Evolutionary conservation across 2,888 invertebrate species (phyloP).

Genomic region (Therioaphis trifolii): DNA sequence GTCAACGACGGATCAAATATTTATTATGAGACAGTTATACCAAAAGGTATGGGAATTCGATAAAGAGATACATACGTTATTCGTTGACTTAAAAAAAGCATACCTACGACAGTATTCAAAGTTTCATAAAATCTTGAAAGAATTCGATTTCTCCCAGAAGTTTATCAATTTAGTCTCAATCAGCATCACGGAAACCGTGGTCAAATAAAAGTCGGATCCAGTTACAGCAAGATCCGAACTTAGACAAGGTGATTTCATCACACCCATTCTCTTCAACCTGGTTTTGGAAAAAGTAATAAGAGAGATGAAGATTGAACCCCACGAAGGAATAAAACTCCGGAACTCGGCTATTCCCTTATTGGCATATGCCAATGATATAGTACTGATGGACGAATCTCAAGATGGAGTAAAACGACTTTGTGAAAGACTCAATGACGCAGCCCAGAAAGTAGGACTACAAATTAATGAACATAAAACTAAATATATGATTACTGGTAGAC

Average conservation of each 20-base stretch:
- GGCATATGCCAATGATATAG: too few species aligned
- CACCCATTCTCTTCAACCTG: conserved; percentile 30
- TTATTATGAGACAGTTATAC: conserved; percentile 22
- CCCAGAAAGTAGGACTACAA: too few species aligned
- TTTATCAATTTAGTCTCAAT: conserved; percentile 30
- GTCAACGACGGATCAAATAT: conserved; percentile 21
- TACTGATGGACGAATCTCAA: not conserved
- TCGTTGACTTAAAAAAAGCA: conserved; percentile 28
- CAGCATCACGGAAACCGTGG: conserved; percentile 19
- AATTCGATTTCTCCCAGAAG: conserved; percentile 20
- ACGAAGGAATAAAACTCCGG: too few species aligned
- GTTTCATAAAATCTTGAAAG: conserved; percentile 31
- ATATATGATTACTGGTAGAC: conserved; percentile 34
- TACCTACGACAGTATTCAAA: not conserved
- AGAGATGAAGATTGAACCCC: conserved; percentile 31
- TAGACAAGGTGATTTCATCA: conserved; percentile 5
- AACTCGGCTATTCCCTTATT: too few species aligned
- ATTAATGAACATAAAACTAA: conserved; percentile 32
- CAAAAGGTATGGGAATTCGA: conserved; percentile 20
- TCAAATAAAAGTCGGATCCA: conserved; percentile 35
- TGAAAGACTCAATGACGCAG: too few species aligned
- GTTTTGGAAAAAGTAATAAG: conserved; percentile 25
- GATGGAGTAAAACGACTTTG: too few species aligned
- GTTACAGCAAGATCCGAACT: conserved; percentile 21
- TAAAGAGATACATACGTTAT: too few species aligned